phyloP scores from a whole-genome alignment of 1,140 invertebrate species.

The Theocolax elegans region DNA sequence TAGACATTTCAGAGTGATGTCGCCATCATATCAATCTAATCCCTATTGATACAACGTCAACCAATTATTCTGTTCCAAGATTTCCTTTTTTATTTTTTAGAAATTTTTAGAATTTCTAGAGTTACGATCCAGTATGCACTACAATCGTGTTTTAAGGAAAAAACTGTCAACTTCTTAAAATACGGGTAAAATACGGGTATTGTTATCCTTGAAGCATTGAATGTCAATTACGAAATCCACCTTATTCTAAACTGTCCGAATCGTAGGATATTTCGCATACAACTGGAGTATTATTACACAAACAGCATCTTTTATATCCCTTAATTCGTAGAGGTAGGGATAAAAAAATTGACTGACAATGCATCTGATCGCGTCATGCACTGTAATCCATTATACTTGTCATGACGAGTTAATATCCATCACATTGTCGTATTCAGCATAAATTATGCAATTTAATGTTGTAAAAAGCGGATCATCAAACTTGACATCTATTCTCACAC shows the following conservation, averaged over 20 bases:
- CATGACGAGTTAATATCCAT: constrained; percentile 50
- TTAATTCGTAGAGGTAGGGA: no score
- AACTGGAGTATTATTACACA: no score
- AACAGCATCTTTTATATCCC: no score
- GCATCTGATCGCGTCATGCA: no score
- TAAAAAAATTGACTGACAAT: not conserved
- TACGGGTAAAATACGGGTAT: not conserved
- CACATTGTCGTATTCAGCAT: constrained; percentile 56
- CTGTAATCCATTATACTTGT: constrained; percentile 35
- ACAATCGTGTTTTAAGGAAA: not conserved
- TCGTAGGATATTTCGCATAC: no score
- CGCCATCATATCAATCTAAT: not conserved
- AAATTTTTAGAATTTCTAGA: not conserved
- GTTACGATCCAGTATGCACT: not conserved
- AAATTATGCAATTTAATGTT: constrained; percentile 55
- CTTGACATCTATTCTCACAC: constrained; percentile 48
- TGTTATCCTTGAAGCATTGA: not conserved
- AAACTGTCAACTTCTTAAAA: not conserved
- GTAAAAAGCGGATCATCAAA: constrained; percentile 49
- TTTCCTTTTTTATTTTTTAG: not conserved
- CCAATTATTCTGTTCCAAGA: not conserved
- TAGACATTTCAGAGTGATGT: no score
- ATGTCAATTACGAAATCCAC: not conserved
- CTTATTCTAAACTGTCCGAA: no score
- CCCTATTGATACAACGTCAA: not conserved